Evolutionary conservation across 2,797 vertebrate species (phyloP), one percentile per base, ranked within the genome.

Genomic region (Enoplosus armatus): DNA sequence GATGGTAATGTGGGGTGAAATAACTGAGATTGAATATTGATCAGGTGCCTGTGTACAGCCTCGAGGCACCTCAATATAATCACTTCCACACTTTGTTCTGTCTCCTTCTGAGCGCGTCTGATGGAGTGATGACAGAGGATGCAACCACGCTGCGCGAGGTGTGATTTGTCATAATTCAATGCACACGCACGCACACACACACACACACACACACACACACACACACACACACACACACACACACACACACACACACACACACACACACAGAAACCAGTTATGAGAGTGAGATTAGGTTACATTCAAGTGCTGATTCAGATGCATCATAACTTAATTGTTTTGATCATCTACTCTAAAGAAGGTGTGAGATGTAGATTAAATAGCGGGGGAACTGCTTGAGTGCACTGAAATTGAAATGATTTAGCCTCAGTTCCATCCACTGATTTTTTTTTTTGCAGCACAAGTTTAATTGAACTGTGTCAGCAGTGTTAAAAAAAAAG

Each of bases 21-120:
- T 87, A 89, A 91, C 73, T 73, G 79, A 82, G 90, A 93, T 90
- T 91, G 93, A 92, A 92, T 93, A 94, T 94, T 92, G 94, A 94
- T 94, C 87, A 90, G 86, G 75, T 56, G 67, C 62, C 69, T 79
- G 72, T 89, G 81, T 86, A 82, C 82, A 65, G 85, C 87, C 80
- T 72, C 1, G 60, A 82, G 85, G 85, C 79, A 66, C 85, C 89
- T 89, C 69, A 27, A 69, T 56, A 79, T 81, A 91, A 91, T 92
- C 87, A 83, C 85, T 84, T 83, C 79, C 86, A 87, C 84, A 83
- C 85, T 81, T 81, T 77, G 83, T 83, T 87, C 86, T 67, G 75
- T 85, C 84, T 89, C 84, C 72, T 59, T 68, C 56, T 68, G 75
- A 84, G 84, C n/a, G 29, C 0, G 6, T 41, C 73, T 72, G 83